phyloP scores from a whole-genome alignment of 2,797 vertebrate species.

The Sitta carolinensis region DNA sequence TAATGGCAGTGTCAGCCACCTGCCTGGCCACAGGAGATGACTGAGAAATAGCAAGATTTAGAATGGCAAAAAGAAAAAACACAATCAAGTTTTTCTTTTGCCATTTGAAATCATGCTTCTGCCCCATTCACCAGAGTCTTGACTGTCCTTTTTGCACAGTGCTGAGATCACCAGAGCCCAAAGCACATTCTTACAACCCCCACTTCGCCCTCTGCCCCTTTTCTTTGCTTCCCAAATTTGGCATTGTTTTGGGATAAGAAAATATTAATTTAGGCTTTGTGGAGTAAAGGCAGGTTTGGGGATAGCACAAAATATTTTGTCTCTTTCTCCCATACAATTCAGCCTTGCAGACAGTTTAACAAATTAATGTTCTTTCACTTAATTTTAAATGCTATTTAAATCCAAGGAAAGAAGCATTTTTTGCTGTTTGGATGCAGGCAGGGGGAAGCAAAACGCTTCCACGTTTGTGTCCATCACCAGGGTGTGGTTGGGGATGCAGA shows the following conservation, averaged over 20 bases:
- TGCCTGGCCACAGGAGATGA: not conserved
- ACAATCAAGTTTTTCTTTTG: not conserved
- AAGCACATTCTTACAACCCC: not conserved
- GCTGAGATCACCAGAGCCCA: not conserved
- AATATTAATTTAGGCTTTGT: not conserved
- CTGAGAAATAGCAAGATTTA: not conserved
- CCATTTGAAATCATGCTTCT: not conserved
- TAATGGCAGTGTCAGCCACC: not conserved
- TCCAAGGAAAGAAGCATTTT: not conserved
- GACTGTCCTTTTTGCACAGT: not conserved
- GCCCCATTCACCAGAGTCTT: fast-evolving
- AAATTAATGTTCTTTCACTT: not conserved
- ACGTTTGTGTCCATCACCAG: not conserved
- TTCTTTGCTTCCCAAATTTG: not conserved
- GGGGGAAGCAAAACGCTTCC: not conserved
- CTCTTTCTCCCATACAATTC: not conserved
- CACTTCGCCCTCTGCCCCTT: fast-evolving
- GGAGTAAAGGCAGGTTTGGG: not conserved
- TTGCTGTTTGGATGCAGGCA: not conserved
- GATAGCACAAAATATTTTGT: not conserved
- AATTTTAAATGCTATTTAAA: not conserved
- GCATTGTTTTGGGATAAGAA: not conserved
- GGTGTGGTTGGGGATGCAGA: not conserved
- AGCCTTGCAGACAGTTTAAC: not conserved
- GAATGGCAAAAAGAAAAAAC: not conserved